phyloP scores from a whole-genome alignment of 2,113 vertebrate genomes.

The Podilymbus podiceps region DNA sequence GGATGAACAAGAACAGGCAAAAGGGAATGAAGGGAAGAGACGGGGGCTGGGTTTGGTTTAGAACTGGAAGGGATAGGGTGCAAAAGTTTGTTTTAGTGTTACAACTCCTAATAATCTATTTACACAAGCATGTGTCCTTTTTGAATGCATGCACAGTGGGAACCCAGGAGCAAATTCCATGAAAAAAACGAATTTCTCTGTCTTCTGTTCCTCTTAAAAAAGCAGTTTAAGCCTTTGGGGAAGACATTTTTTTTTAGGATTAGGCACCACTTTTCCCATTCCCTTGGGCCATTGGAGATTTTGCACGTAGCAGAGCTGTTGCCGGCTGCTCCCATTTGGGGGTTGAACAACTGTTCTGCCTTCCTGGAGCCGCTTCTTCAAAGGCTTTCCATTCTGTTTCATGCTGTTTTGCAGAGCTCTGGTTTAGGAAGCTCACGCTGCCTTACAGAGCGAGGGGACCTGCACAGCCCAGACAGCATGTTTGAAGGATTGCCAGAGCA shows the following conservation, averaged over 20 bases:
- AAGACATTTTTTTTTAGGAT: not conserved
- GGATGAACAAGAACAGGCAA: not conserved
- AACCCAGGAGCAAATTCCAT: not conserved
- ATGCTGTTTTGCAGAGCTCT: not conserved
- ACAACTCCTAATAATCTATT: not conserved
- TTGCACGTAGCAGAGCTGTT: not conserved
- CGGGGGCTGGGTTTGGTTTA: not conserved
- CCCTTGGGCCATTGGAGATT: slow-evolving; percentile 9
- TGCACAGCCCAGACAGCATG: not conserved
- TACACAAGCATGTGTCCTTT: not conserved
- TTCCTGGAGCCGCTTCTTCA: not conserved
- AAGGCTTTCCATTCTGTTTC: not conserved
- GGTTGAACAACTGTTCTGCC: not conserved
- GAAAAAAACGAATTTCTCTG: not conserved
- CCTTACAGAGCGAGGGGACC: not conserved
- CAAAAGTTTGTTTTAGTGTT: not conserved
- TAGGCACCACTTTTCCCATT: not conserved
- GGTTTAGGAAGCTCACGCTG: not conserved
- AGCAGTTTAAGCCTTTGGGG: not conserved
- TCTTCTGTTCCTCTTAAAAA: not conserved
- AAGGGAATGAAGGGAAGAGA: not conserved
- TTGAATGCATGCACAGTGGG: not conserved
- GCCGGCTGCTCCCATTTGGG: not conserved
- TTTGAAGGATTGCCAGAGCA: slow-evolving; percentile 18
- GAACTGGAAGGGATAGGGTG: not conserved